A percentile compares a stretch with the other conserved stretches of the same genome.
These are phyloP conservation scores for Lasioglossum marginatum DNA, from an alignment of 2,888 invertebrate genomes.

Conservation along the genomic window DNA sequence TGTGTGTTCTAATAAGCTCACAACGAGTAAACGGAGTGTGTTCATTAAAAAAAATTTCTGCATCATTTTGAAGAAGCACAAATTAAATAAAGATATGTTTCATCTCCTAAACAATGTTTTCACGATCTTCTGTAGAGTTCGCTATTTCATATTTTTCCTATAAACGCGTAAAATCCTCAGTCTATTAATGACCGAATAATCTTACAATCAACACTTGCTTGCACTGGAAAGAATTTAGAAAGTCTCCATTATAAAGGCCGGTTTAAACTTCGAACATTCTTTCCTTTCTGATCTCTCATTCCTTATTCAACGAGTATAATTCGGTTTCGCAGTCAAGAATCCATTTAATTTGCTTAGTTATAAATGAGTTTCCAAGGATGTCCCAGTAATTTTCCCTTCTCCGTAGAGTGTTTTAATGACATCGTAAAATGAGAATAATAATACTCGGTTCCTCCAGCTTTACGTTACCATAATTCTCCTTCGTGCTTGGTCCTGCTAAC, in stretches of 20 bases:
- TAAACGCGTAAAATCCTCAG: neutral
- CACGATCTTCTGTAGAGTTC: neutral
- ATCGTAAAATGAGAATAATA: slow-evolving; percentile 39
- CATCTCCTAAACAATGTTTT: neutral
- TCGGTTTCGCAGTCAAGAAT: slow-evolving; percentile 3
- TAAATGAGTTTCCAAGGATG: slow-evolving; percentile 29
- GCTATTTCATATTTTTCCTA: neutral
- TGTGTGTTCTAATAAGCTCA: too few relatives aligned
- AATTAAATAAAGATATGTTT: neutral
- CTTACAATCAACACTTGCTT: neutral
- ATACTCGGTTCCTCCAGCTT: neutral
- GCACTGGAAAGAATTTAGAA: neutral
- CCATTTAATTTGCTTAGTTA: slow-evolving; percentile 26
- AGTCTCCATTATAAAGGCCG: neutral
- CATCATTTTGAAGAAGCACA: neutral
- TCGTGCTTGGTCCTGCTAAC: neutral
- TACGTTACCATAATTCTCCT: slow-evolving; percentile 18
- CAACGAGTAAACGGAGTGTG: neutral
- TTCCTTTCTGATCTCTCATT: neutral
- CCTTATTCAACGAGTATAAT: slow-evolving; percentile 12
- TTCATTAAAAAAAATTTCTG: neutral
- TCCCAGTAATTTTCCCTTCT: slow-evolving; percentile 22
- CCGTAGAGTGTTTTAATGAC: slow-evolving; percentile 35
- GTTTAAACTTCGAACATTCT: neutral
- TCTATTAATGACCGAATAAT: neutral